Percentiles rank a stretch among this genome's conserved stretches.
Evolutionary conservation across 2,113 vertebrate species (phyloP).

Genomic region (Neodon shergylaensis): DNA sequence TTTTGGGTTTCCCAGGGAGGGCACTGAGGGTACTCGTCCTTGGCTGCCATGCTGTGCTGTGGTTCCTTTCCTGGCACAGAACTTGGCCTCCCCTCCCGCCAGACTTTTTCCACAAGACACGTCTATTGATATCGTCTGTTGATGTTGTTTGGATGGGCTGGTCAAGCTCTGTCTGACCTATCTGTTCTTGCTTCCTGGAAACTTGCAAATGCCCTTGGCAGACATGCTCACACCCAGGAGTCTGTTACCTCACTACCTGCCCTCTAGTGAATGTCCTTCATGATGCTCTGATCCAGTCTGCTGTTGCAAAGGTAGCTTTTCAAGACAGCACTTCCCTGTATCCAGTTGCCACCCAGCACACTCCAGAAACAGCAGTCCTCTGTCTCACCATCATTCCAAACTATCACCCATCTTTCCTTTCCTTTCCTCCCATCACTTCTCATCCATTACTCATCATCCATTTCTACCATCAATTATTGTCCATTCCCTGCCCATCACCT

Average conservation of each 20-base stretch:
- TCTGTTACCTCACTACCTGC: too few relatives aligned
- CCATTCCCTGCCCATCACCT: neutral
- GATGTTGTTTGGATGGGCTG: accelerated
- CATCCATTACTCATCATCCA: neutral
- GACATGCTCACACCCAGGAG: neutral
- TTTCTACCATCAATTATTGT: neutral
- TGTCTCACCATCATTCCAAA: neutral
- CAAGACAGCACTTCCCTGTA: neutral
- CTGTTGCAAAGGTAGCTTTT: neutral
- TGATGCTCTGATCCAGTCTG: neutral
- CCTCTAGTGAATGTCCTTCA: neutral
- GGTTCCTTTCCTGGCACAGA: neutral
- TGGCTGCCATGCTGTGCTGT: accelerated
- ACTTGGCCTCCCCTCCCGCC: neutral
- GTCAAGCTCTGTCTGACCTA: neutral
- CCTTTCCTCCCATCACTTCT: neutral
- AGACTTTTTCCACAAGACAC: neutral
- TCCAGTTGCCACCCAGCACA: accelerated
- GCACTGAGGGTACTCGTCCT: accelerated
- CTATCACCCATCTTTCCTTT: neutral
- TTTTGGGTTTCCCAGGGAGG: neutral
- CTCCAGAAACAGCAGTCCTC: too few relatives aligned
- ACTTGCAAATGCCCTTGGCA: neutral
- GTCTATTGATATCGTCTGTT: neutral
- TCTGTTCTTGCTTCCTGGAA: neutral